phyloP scores from a whole-genome alignment of 2,113 vertebrate genomes.

The Corythornis madagascariensis region DNA sequence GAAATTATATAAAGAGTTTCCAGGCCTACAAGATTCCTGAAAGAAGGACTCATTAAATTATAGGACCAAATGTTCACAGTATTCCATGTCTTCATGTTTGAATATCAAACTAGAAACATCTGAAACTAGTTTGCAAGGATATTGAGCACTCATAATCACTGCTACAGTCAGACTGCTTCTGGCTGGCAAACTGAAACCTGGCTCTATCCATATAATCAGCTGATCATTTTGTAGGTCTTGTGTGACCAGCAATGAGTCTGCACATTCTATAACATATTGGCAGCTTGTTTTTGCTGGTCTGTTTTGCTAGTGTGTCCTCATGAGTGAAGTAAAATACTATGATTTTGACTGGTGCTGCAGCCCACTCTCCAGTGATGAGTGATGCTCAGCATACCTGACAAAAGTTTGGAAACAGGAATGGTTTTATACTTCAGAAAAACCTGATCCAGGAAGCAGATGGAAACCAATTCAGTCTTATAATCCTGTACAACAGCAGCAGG shows the following conservation, averaged over 20 bases:
- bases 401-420: not conserved
- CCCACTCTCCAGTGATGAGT: not conserved
- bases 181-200: conserved; percentile 1
- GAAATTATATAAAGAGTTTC: not conserved
- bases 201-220: not conserved
- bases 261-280: not conserved
- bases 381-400: not conserved
- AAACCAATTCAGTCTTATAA: accelerated
- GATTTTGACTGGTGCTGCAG: not conserved
- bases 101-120: conserved; percentile 11
- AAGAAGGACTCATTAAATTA: not conserved
- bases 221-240: not conserved
- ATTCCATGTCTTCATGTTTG: conserved; percentile 1
- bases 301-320: not conserved
- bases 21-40: not conserved
- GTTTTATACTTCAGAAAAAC: not conserved
- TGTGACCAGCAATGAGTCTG: not conserved
- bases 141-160: not conserved
- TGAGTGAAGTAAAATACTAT: not conserved
- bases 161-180: not conserved
- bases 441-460: not conserved
- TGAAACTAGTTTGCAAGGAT: conserved; percentile 21
- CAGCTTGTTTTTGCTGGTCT: not conserved
- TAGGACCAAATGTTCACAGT: not conserved
- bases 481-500: not conserved